Evolutionary conservation across 2,797 vertebrate species (phyloP).

Genomic region (Mareca strepera): DNA sequence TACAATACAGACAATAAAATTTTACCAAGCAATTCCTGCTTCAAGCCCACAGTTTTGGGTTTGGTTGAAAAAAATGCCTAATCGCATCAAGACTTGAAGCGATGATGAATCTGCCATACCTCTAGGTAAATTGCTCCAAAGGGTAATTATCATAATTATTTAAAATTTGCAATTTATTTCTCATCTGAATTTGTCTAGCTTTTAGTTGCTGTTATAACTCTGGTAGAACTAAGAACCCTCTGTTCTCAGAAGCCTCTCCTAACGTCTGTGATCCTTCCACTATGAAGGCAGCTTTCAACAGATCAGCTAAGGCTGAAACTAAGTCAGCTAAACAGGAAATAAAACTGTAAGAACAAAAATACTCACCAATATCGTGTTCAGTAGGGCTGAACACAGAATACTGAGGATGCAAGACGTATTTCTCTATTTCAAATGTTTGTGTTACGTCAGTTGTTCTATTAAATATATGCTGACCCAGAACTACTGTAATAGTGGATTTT

Average conservation of each 20-base stretch:
- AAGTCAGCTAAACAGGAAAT: background rate
- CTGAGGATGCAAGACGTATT: slow-evolving; percentile 84
- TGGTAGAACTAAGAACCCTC: background rate
- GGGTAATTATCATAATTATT: slow-evolving; percentile 60
- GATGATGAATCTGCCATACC: slow-evolving; percentile 54
- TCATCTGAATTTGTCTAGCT: slow-evolving; percentile 51
- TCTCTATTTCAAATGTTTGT: slow-evolving; percentile 85
- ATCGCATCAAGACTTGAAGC: slow-evolving; percentile 43
- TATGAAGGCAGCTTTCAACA: background rate
- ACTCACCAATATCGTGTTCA: slow-evolving; percentile 93
- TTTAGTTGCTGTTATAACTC: slow-evolving; percentile 14
- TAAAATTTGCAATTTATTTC: slow-evolving; percentile 60
- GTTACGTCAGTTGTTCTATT: slow-evolving; percentile 86
- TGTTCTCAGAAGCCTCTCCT: background rate
- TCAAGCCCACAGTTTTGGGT: slow-evolving; percentile 59
- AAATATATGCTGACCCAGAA: slow-evolving; percentile 91
- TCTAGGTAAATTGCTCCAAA: slow-evolving; percentile 35
- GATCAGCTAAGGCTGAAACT: background rate
- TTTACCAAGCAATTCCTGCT: slow-evolving; percentile 49
- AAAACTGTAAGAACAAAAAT: background rate
- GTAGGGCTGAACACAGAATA: slow-evolving; percentile 89
- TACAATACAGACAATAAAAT: slow-evolving; percentile 53
- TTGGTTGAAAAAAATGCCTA: slow-evolving; percentile 46
- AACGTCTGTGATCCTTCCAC: background rate
- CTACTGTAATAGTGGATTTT: slow-evolving; percentile 83